Evolutionary conservation across 2,888 invertebrate genomes (phyloP).

Genomic region (Drosophila merina): DNA sequence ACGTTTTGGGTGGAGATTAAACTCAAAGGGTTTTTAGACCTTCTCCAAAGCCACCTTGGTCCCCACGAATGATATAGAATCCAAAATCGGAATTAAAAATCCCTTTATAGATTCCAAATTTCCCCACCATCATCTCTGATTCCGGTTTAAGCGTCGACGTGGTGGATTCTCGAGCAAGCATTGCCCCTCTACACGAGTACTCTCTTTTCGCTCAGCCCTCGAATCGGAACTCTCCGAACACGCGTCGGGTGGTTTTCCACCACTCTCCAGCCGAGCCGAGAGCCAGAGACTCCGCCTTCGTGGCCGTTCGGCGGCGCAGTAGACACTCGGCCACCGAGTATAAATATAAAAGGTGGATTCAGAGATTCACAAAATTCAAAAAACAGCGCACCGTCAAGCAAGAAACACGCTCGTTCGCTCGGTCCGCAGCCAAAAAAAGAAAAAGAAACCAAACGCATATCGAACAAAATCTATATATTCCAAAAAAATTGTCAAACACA

Average conservation of each 20-base stretch:
- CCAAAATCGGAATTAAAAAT: background rate
- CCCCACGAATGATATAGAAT: too few species aligned
- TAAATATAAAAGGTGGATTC: conserved; percentile 81
- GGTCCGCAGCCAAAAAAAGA: background rate
- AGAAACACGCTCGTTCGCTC: background rate
- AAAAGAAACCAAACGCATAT: background rate
- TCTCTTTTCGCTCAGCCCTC: background rate
- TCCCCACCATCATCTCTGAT: background rate
- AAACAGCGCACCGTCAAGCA: background rate
- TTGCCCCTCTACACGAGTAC: background rate
- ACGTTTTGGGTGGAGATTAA: too few species aligned
- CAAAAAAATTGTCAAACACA: conserved; percentile 56
- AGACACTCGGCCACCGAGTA: conserved; percentile 28
- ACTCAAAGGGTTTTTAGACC: too few species aligned
- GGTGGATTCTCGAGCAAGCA: conserved; percentile 1
- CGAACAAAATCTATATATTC: background rate
- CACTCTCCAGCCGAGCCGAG: conserved; percentile 5
- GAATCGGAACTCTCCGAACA: background rate
- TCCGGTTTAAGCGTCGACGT: background rate
- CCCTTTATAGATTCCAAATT: background rate
- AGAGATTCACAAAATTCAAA: background rate
- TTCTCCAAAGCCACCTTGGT: too few species aligned
- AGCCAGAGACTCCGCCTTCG: conserved; percentile 41
- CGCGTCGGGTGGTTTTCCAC: background rate
- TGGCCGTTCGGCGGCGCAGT: conserved; percentile 34